phyloP scores from a whole-genome alignment of 1,140 invertebrate genomes.

The Zaprionus nigranus region DNA sequence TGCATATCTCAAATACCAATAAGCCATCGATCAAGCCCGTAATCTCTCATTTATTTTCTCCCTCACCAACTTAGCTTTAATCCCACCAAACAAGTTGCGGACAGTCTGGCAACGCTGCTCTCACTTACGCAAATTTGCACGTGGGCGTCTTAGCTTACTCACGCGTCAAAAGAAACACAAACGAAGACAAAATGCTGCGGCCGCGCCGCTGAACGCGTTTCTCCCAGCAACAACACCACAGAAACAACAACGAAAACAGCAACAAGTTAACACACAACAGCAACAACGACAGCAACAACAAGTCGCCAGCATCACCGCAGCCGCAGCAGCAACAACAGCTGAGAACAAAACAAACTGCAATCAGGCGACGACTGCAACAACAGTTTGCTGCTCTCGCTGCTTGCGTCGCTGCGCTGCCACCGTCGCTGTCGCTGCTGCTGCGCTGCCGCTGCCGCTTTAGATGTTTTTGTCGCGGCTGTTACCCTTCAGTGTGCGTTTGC shows the following conservation, averaged over 20 bases:
- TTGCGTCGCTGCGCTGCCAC: constrained; percentile 12
- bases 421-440: constrained; percentile 26
- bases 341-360: constrained; percentile 81
- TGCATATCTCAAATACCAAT: constrained; percentile 11
- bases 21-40: constrained; percentile 33
- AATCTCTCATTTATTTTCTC: constrained; percentile 24
- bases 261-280: constrained; percentile 60
- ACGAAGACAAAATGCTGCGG: constrained; percentile 77
- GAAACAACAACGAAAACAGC: constrained; percentile 48
- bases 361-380: constrained; percentile 62
- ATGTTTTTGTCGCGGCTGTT: constrained; percentile 54
- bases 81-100: constrained; percentile 15
- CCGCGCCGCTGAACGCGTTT: constrained; percentile 61
- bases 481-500: constrained; percentile 74
- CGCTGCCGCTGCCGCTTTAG: constrained; percentile 51
- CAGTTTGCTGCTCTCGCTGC: constrained; percentile 30
- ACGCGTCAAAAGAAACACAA: constrained; percentile 81
- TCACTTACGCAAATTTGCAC: constrained; percentile 78
- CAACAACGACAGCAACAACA: constrained; percentile 36
- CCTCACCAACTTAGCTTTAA: constrained; percentile 14
- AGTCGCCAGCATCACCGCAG: constrained; percentile 34
- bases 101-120: constrained; percentile 57
- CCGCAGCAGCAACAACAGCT: constrained; percentile 57
- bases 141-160: constrained; percentile 79
- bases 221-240: constrained; percentile 49